Conservation (phyloP, 2,797 vertebrate species). For the Antennarius maculatus region DNA sequence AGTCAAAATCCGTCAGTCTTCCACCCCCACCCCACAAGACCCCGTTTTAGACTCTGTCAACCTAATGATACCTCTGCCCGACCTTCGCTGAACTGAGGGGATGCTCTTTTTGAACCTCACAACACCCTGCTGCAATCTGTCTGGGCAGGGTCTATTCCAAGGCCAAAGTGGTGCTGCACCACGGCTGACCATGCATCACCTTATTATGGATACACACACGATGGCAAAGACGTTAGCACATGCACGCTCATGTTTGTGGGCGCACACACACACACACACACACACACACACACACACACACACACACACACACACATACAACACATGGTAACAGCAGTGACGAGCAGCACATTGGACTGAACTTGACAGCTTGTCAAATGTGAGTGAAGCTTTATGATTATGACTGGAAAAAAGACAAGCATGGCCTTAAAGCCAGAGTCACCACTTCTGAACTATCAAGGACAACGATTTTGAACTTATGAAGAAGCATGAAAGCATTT, state of each 20-base stretch:
- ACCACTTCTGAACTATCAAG: constrained; percentile 21
- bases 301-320: constrained; percentile 11
- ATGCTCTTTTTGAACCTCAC: constrained; percentile 51
- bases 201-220: constrained; percentile 38
- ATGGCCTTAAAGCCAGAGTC: constrained; percentile 7
- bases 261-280: constrained; percentile 19
- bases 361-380: constrained; percentile 29
- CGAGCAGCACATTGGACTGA: constrained; percentile 30
- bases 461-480: constrained; percentile 2
- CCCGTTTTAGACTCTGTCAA: constrained; percentile 69
- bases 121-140: constrained; percentile 63
- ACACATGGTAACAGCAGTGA: constrained; percentile 23
- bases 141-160: constrained; percentile 57
- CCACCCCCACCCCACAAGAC: constrained; percentile 41
- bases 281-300: background rate
- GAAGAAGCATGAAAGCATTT: background rate
- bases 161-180: constrained; percentile 48
- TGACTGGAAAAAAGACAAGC: constrained; percentile 23
- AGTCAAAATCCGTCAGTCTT: constrained; percentile 72
- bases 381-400: constrained; percentile 41
- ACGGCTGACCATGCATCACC: constrained; percentile 63
- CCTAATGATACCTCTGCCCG: constrained; percentile 68
- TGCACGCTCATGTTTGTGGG: constrained; percentile 9
- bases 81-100: constrained; percentile 70
- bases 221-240: constrained; percentile 23